Evolutionary conservation across 1,140 invertebrate genomes (phyloP).

Genomic region (Panagrolaimus sp.): DNA sequence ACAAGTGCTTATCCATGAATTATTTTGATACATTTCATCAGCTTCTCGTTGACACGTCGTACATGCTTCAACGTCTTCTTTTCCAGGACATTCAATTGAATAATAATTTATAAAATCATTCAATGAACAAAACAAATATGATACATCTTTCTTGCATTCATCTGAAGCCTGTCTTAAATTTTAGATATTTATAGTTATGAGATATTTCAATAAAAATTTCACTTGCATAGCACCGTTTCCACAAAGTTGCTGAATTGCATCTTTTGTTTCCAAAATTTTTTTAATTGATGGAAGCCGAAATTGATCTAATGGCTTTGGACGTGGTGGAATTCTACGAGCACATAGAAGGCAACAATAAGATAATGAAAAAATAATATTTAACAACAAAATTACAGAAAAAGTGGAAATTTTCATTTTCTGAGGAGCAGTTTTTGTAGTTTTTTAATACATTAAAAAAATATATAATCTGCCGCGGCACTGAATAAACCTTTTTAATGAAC

Average conservation of each 20-base stretch:
- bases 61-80: constrained; percentile 33
- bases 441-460: too few species aligned
- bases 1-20: constrained; percentile 51
- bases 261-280: constrained; percentile 34
- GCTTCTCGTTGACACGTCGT: constrained; percentile 37
- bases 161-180: constrained; percentile 23
- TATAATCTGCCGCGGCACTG: too few species aligned
- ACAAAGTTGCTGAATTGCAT: constrained; percentile 31
- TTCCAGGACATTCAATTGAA: constrained; percentile 34
- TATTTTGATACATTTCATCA: constrained; percentile 32
- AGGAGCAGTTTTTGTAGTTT: too few species aligned
- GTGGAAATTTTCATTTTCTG: too few species aligned
- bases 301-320: constrained; percentile 42
- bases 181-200: not conserved
- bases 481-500: too few species aligned
- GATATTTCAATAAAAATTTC: not conserved
- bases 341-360: too few species aligned
- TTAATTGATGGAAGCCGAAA: constrained; percentile 43
- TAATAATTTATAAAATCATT: constrained; percentile 27
- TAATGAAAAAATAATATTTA: too few species aligned
- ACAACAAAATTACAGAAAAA: too few species aligned
- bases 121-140: constrained; percentile 43
- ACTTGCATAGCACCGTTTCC: constrained; percentile 34
- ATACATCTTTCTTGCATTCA: constrained; percentile 35
- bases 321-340: constrained; percentile 19